Conservation (phyloP, 2,888 invertebrate genomes). For the Drosophila birchii region DNA sequence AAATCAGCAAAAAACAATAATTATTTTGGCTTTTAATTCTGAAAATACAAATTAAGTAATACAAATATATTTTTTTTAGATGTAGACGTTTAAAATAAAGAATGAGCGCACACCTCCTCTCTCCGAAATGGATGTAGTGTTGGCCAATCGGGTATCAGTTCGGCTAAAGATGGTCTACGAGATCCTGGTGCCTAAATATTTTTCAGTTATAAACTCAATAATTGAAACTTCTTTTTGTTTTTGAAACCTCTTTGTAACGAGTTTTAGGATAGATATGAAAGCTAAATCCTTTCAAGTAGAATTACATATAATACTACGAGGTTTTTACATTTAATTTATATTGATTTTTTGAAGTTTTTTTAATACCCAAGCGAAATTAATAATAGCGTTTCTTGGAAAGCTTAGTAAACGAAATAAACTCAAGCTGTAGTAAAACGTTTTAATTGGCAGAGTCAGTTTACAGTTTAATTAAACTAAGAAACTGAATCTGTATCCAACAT, state of each 20-base stretch:
- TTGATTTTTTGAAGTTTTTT: too few species aligned
- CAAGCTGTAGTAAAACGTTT: not conserved
- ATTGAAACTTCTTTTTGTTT: not conserved
- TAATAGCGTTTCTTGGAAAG: not conserved
- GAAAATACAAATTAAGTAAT: slow-evolving; percentile 13
- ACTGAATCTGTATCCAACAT: slow-evolving; percentile 27
- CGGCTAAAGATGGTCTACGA: slow-evolving; percentile 95
- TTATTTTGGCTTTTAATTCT: slow-evolving; percentile 2
- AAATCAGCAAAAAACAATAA: slow-evolving; percentile 32
- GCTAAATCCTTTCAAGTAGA: not conserved
- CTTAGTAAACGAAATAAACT: not conserved
- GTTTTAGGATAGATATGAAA: not conserved
- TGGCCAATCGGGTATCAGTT: slow-evolving; percentile 98
- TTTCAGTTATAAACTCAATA: slow-evolving; percentile 4
- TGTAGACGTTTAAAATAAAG: slow-evolving; percentile 9
- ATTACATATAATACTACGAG: too few species aligned
- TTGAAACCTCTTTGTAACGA: not conserved
- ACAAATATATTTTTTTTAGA: slow-evolving; percentile 7
- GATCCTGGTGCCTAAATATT: slow-evolving; percentile 84
- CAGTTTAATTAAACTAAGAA: not conserved
- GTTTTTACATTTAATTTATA: too few species aligned
- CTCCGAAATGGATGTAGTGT: slow-evolving; percentile 86
- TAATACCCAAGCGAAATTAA: not conserved
- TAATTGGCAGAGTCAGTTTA: not conserved
- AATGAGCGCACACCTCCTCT: slow-evolving; percentile 90